Evolutionary conservation across 2,113 vertebrate species (phyloP).

Genomic region (Tamias sibiricus): DNA sequence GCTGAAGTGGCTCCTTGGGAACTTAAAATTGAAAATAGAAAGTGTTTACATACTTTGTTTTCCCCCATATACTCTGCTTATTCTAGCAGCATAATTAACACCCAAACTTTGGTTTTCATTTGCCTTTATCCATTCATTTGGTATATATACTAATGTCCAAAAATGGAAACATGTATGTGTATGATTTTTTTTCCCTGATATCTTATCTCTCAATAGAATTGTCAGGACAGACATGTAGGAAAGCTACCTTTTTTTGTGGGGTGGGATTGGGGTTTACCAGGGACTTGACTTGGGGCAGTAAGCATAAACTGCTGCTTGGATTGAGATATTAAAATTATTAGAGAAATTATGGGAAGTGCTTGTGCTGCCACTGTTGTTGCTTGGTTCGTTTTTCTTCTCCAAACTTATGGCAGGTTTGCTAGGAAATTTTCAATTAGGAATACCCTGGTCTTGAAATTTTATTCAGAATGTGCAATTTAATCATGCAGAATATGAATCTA

Average conservation of each 20-base stretch:
- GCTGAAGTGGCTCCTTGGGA: not conserved
- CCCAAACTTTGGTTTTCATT: not conserved
- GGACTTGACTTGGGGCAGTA: not conserved
- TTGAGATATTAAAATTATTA: slow-evolving; percentile 28
- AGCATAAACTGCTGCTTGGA: slow-evolving; percentile 14
- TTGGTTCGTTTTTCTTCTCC: slow-evolving; percentile 40
- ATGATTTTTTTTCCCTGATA: not conserved
- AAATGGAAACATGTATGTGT: not conserved
- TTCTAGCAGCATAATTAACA: slow-evolving; percentile 24
- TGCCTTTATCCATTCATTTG: slow-evolving; percentile 37
- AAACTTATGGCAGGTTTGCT: slow-evolving; percentile 29
- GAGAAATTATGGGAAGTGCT: not conserved
- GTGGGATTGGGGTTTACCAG: too few relatives aligned
- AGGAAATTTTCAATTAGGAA: slow-evolving; percentile 52
- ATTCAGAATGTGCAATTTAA: slow-evolving; percentile 26
- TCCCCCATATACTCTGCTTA: not conserved
- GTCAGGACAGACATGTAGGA: not conserved
- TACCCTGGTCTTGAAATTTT: slow-evolving; percentile 44
- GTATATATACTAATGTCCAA: slow-evolving; percentile 43
- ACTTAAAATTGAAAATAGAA: slow-evolving; percentile 35
- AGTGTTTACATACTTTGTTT: slow-evolving; percentile 11
- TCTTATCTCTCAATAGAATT: slow-evolving; percentile 39
- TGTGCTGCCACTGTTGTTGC: not conserved
- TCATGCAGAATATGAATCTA: slow-evolving; percentile 30
- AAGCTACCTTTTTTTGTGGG: not conserved